Evolutionary conservation across 2,797 vertebrate genomes (phyloP).

Genomic region (Todus mexicanus): DNA sequence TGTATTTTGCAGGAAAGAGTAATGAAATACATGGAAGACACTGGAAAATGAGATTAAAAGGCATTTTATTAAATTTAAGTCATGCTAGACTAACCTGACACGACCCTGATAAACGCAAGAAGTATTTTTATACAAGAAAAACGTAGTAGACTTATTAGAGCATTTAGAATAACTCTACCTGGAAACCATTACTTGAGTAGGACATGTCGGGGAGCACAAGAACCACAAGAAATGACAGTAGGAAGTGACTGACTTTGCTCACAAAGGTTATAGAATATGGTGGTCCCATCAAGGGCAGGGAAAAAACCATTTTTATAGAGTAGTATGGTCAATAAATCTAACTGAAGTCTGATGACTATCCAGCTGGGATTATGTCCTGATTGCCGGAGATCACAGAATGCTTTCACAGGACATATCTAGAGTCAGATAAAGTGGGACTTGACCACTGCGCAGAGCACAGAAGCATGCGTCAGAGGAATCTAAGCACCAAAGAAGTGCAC

Average conservation of each 20-base stretch:
- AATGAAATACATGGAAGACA: background rate
- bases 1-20: background rate
- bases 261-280: background rate
- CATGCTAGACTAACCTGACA: background rate
- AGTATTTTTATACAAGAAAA: background rate
- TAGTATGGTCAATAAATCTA: background rate
- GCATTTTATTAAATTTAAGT: background rate
- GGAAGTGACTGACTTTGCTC: background rate
- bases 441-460: rapidly evolving
- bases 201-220: background rate
- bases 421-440: background rate
- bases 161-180: background rate
- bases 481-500: background rate
- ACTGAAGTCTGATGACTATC: background rate
- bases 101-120: background rate
- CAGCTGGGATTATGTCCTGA: background rate
- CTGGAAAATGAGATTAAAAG: background rate
- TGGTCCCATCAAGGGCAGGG: background rate
- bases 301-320: background rate
- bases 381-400: background rate
- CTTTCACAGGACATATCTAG: background rate
- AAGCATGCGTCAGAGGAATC: background rate
- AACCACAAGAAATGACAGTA: background rate
- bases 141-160: background rate
- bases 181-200: background rate